Evolutionary conservation across 2,113 vertebrate species (phyloP).

Genomic region (Crotalus tigris): DNA sequence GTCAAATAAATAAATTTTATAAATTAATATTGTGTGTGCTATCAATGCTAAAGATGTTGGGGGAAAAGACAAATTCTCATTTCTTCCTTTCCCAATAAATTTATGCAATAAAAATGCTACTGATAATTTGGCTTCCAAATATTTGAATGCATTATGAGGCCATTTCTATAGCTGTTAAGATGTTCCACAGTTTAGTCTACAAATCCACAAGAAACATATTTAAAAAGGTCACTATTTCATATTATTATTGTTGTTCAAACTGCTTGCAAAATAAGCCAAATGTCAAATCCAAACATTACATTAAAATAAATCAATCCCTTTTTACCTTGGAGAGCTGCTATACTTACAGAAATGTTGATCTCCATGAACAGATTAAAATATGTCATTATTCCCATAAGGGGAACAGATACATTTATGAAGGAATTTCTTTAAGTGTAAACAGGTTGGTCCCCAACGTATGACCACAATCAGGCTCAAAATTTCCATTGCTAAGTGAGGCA

Average conservation of each 20-base stretch:
- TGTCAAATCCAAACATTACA: not conserved
- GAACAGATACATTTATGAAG: not conserved
- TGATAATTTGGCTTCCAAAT: not conserved
- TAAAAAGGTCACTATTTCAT: not conserved
- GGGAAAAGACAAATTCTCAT: not conserved
- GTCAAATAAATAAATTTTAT: not conserved
- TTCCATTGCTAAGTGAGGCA: too few species aligned
- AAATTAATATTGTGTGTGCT: not conserved
- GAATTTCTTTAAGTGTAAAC: not conserved
- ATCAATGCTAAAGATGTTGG: not conserved
- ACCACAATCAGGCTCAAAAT: not conserved
- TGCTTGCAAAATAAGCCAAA: not conserved
- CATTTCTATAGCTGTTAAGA: not conserved
- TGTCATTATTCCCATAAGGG: not conserved
- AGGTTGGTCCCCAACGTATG: not conserved
- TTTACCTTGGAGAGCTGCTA: not conserved
- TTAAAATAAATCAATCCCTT: not conserved
- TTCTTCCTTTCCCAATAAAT: not conserved
- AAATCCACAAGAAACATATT: not conserved
- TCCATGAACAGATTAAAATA: not conserved
- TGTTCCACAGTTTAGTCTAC: not conserved
- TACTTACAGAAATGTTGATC: not conserved
- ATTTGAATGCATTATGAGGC: not conserved
- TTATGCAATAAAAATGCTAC: not conserved
- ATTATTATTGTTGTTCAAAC: not conserved